phyloP scores from a whole-genome alignment of 2,888 invertebrate species.

The Listrodromus nycthemerus region DNA sequence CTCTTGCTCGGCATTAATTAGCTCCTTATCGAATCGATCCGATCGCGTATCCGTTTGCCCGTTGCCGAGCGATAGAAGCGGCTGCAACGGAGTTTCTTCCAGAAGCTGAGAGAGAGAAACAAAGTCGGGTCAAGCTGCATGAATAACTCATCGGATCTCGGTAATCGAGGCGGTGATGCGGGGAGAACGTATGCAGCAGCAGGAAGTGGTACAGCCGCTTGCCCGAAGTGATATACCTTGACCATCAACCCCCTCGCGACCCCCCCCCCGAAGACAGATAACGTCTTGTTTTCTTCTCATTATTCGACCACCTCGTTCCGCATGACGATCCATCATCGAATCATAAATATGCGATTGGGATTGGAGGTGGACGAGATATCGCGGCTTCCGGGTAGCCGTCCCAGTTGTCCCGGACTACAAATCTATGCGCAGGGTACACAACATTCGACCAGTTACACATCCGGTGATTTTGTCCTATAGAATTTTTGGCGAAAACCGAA shows the following conservation, averaged over 20 bases:
- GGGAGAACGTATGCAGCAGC: conserved; percentile 12
- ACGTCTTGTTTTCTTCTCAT: background rate
- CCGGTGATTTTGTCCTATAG: too few relatives aligned
- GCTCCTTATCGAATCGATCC: conserved; percentile 27
- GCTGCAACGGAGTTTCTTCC: background rate
- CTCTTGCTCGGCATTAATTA: conserved; percentile 28
- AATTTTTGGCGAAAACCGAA: too few relatives aligned
- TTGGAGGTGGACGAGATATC: background rate
- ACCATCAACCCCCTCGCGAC: conserved; percentile 16
- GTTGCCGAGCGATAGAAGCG: background rate
- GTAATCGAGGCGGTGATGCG: background rate
- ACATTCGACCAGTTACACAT: too few relatives aligned
- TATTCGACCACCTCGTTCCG: conserved; percentile 10
- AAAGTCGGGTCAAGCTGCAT: conserved; percentile 23
- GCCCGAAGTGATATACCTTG: background rate
- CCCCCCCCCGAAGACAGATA: background rate
- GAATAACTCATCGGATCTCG: conserved; percentile 45
- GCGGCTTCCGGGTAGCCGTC: conserved; percentile 31
- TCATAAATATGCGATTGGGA: conserved; percentile 36
- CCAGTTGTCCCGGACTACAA: background rate
- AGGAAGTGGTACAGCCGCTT: conserved; percentile 25
- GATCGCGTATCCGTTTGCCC: conserved; percentile 4
- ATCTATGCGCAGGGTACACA: too few relatives aligned
- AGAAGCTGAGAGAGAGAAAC: background rate
- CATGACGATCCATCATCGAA: conserved; percentile 44